Conservation (phyloP, 2,797 vertebrate genomes). For the Argentina silus region DNA sequence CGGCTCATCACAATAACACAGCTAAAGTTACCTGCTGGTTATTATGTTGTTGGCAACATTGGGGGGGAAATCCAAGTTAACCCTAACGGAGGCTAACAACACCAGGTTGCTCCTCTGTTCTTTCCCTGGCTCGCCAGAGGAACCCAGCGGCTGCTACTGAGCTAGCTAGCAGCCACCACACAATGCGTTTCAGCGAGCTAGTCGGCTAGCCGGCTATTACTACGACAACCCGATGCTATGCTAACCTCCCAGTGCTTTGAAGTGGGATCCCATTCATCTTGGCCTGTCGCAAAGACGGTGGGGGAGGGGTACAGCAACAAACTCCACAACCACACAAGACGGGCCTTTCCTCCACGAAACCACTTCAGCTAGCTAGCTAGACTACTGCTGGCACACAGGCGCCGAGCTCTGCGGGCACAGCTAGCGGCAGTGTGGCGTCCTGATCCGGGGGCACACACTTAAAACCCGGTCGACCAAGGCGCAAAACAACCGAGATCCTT, state of each 20-base stretch:
- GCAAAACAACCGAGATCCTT: constrained; percentile 9
- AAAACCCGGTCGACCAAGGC: constrained; percentile 15
- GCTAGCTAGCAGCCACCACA: background rate
- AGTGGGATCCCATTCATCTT: constrained; percentile 81
- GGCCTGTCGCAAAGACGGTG: constrained; percentile 75
- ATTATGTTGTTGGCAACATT: too few relatives aligned
- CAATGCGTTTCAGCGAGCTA: background rate
- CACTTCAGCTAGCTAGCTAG: constrained; percentile 31
- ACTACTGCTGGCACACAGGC: too few relatives aligned
- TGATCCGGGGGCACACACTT: too few relatives aligned
- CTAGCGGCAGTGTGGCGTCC: too few relatives aligned
- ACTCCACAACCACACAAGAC: constrained; percentile 77
- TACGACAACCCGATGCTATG: background rate
- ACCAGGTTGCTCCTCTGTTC: too few relatives aligned
- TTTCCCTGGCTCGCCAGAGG: too few relatives aligned
- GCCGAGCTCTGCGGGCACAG: too few relatives aligned
- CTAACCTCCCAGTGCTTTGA: constrained; percentile 70
- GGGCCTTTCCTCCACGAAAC: constrained; percentile 59
- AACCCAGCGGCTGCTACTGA: too few relatives aligned
- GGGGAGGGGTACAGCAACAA: constrained; percentile 78
- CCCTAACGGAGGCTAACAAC: too few relatives aligned
- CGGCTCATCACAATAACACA: too few relatives aligned
- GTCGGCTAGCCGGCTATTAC: background rate
- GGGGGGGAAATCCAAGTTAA: too few relatives aligned
- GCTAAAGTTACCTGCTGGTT: too few relatives aligned